These are phyloP conservation scores for Apostichopus japonicus DNA, from an alignment of 35 echinoderm and acorn worm genomes.

Conservation along the genomic window DNA sequence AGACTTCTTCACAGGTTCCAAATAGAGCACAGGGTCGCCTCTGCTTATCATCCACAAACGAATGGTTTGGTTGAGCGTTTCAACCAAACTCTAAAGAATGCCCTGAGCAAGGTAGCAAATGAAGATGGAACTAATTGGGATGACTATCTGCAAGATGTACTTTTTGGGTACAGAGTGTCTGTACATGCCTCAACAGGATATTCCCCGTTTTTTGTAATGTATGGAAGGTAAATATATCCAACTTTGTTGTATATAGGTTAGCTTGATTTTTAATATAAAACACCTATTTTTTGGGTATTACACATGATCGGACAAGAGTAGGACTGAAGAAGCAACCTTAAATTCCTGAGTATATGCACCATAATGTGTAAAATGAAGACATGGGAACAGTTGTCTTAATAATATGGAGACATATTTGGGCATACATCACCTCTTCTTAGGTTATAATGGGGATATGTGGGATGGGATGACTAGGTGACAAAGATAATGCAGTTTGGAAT, in stretches of 20 bases:
- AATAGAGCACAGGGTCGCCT: not conserved
- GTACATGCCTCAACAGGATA: slow-evolving; percentile 1
- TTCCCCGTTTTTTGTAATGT: slow-evolving; percentile 44
- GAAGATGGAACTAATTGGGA: slow-evolving; percentile 35
- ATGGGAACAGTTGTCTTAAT: too few species aligned
- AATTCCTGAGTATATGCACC: too few species aligned
- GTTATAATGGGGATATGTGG: too few species aligned
- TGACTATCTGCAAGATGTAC: not conserved
- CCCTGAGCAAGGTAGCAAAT: slow-evolving; percentile 34
- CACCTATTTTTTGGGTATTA: not conserved
- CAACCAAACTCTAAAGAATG: too few species aligned
- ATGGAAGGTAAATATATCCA: slow-evolving; percentile 10
- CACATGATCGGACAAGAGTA: not conserved
- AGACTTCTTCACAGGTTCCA: not conserved
- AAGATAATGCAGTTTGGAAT: too few species aligned
- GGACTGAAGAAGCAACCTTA: too few species aligned
- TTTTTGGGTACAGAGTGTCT: slow-evolving; percentile 25
- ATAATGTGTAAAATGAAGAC: too few species aligned
- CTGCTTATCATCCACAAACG: slow-evolving; percentile 59
- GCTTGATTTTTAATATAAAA: not conserved
- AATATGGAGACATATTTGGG: too few species aligned
- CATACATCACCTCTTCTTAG: too few species aligned
- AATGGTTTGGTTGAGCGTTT: slow-evolving; percentile 52
- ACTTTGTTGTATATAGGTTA: not conserved
- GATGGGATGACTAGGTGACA: too few species aligned